Evolutionary conservation across 2,113 vertebrate species (phyloP), one percentile per base, ranked within the genome.

Genomic region (Argyrosomus japonicus): DNA sequence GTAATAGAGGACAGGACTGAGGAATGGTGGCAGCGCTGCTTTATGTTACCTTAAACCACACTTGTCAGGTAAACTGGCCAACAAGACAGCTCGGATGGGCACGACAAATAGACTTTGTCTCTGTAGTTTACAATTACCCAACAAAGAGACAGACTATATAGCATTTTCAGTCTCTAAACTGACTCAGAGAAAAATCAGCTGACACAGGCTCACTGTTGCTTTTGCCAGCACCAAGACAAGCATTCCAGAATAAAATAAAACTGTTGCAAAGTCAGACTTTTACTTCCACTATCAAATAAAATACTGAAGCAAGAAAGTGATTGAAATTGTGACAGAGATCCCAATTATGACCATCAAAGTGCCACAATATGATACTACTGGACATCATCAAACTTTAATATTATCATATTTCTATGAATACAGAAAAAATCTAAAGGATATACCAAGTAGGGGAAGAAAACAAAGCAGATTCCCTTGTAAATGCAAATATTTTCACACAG

Each of bases 21-120:
- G 77, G 43, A 76, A 92, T 88, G 91, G 83, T 13, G 43, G 77
- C 75, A 9, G 32, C n/a, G 69, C 12, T 25, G 58, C 64, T 91
- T 92, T 92, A 93, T 89, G 83, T 88, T 64, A 70, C 80, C 47
- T 89, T 45, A 84, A 79, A 85, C 75, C 69, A 83, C 85, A 93
- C 92, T 88, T 87, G 89, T 92, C 91, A 90, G 75, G 54, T 62
- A 82, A 90, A 91, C 81, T 60, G 69, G 84, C 76, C 56, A 29
- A n/a, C 15, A 2, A 84, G 91, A 87, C 92, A 89, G 84, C 81
- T 29, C 54, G 4, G 56, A 86, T 48, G 72, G 72, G n/a, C 43
- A 75, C 29, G 13, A 84, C 77, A 75, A 79, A 93, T 87, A 67
- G 73, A 56, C 82, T 85, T 91, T 84, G 89, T 91, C 75, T 82